Evolutionary conservation across 1,140 invertebrate species (phyloP).

Genomic region (Geopemphigus sp.): DNA sequence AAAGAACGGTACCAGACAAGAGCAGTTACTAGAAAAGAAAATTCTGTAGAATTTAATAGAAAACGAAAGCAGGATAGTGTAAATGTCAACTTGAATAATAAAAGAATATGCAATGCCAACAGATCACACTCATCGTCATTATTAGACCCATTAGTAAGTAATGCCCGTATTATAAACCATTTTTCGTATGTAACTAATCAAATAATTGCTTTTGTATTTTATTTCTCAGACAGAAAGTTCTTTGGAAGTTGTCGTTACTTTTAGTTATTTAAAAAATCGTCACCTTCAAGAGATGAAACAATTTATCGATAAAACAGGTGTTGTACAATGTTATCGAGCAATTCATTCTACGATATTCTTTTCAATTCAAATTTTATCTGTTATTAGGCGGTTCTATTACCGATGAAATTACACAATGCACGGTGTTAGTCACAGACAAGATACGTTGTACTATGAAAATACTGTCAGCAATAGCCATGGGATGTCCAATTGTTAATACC

Average conservation of each 20-base stretch:
- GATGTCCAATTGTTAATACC: slow-evolving; percentile 57
- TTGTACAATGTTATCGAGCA: not conserved
- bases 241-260: slow-evolving; percentile 1
- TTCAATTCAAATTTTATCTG: not conserved
- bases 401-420: slow-evolving; percentile 55
- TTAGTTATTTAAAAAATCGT: slow-evolving; percentile 22
- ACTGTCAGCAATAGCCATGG: slow-evolving; percentile 57
- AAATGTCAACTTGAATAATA: not conserved
- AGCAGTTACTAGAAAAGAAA: slow-evolving; percentile 34
- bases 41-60: not conserved
- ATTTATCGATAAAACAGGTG: slow-evolving; percentile 40
- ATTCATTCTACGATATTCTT: not conserved
- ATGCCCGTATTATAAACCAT: too few species aligned
- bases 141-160: not conserved
- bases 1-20: slow-evolving; percentile 26
- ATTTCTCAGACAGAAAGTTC: not conserved
- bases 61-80: slow-evolving; percentile 14
- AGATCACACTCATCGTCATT: not conserved
- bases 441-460: slow-evolving; percentile 60
- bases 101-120: slow-evolving; percentile 6
- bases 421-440: slow-evolving; percentile 59
- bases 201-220: not conserved
- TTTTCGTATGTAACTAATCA: too few species aligned
- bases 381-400: slow-evolving; percentile 56
- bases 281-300: slow-evolving; percentile 31